Conservation (phyloP, 2,113 vertebrate genomes). For the Phylloscopus trochiloides region DNA sequence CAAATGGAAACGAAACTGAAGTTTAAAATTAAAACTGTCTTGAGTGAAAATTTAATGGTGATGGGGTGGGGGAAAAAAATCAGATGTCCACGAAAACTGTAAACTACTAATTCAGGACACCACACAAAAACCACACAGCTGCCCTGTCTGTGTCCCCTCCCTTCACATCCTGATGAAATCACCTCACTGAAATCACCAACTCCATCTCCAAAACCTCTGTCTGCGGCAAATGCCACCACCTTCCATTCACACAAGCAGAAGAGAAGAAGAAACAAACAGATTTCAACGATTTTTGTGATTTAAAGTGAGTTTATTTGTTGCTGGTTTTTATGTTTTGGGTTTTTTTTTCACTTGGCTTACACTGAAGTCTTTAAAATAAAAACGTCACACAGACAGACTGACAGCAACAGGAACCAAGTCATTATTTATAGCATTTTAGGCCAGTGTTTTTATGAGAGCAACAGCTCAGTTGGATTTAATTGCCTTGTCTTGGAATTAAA, state of each 20-base stretch:
- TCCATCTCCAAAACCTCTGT: neutral
- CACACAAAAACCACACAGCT: neutral
- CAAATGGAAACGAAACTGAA: neutral
- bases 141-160: neutral
- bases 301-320: neutral
- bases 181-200: neutral
- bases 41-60: neutral
- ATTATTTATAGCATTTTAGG: neutral
- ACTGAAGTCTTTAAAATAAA: neutral
- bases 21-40: neutral
- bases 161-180: neutral
- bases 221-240: neutral
- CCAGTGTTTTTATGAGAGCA: neutral
- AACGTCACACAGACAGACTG: neutral
- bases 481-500: neutral
- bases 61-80: rapidly evolving
- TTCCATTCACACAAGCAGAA: neutral
- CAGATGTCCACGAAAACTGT: neutral
- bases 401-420: neutral
- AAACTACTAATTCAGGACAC: neutral
- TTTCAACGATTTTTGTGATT: neutral
- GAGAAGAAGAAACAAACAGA: neutral
- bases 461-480: neutral
- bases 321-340: neutral
- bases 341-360: neutral